Evolutionary conservation across 2,888 invertebrate species (phyloP), one percentile per base, ranked within the genome.

Genomic region (Cetonia aurata): DNA sequence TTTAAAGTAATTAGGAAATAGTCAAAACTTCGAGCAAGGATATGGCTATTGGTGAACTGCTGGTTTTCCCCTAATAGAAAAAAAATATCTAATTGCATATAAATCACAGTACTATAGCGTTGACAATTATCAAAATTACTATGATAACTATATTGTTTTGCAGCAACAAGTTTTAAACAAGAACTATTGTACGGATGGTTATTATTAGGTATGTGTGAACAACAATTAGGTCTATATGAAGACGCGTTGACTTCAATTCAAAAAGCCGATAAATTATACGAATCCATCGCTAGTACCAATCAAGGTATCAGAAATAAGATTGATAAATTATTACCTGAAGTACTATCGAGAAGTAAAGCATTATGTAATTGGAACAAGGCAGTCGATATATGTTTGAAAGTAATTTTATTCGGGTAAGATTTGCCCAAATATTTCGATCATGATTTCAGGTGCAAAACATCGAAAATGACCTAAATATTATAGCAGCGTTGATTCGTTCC

Each of bases 171-270:
- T 62, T 73, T 80, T 37, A 84, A 86, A 73, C 84, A 87, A 0
- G 83, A 83, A 17, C 84, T 86, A 50, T 76, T 85, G 10, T 82
- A 86, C 65, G 86, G 87, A 0, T 85, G 87, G 82, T 78, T 87
- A 52, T 78, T 89, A 46, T 80, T 89, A 46, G 84, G 86, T 4
- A 82, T 84, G 59, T 83, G 87, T 50, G 85, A 87, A 77, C 77
- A 85, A 65, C 83, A 82, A 72, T 80, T 90, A 44, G 85, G 88
- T 67, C 87, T 89, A 53, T 87, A 85, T 80, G 81, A 84, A 44
- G 85, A 88, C 73, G 88, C 88, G 0, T 82, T 85, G 69, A 78
- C 79, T 56, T 81, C 85, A 60, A 81, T 83, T n/a, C 74, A 73
- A 42, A 80, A 83, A 74, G 84, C 85, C 17, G 75, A 83, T 19